Conservation (phyloP, 2,888 invertebrate species). For the Germaria angustata region DNA sequence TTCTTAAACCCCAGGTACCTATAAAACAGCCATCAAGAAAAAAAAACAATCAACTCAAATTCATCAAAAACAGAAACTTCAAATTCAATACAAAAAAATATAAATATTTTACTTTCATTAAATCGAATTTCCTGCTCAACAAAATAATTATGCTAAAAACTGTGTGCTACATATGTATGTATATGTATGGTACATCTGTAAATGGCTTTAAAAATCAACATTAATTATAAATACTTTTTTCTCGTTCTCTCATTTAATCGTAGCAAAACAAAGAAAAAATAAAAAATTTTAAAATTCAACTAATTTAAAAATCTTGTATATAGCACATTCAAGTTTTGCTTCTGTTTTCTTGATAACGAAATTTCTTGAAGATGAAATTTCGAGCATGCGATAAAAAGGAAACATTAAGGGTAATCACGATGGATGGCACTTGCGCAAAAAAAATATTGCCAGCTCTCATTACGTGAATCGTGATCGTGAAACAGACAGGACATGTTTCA, state of each 20-base stretch:
- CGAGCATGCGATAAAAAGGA: constrained; percentile 12
- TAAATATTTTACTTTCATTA: constrained; percentile 35
- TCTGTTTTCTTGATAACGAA: not conserved
- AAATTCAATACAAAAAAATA: constrained; percentile 43
- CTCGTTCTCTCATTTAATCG: constrained; percentile 18
- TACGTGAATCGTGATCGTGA: too few species aligned
- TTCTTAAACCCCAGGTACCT: constrained; percentile 83
- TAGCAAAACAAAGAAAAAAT: not conserved
- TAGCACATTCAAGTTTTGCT: constrained; percentile 16
- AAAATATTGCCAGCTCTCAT: too few species aligned
- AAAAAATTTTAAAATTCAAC: not conserved
- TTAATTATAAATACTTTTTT: constrained; percentile 21
- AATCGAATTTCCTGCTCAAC: constrained; percentile 45
- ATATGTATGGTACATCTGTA: constrained; percentile 48
- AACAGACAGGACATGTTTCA: too few species aligned
- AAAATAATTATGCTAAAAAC: constrained; percentile 36
- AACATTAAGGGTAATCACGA: too few species aligned
- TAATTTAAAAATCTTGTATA: not conserved
- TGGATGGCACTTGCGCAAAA: too few species aligned
- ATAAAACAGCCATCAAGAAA: constrained; percentile 68
- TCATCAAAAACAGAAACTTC: constrained; percentile 53
- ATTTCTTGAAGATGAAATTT: not conserved
- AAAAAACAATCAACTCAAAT: constrained; percentile 52
- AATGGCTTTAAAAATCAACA: constrained; percentile 56
- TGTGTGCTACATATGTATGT: constrained; percentile 1